These are phyloP conservation scores for Drosophila hydei DNA, from an alignment of 1,140 invertebrate genomes.

Conservation along the genomic window DNA sequence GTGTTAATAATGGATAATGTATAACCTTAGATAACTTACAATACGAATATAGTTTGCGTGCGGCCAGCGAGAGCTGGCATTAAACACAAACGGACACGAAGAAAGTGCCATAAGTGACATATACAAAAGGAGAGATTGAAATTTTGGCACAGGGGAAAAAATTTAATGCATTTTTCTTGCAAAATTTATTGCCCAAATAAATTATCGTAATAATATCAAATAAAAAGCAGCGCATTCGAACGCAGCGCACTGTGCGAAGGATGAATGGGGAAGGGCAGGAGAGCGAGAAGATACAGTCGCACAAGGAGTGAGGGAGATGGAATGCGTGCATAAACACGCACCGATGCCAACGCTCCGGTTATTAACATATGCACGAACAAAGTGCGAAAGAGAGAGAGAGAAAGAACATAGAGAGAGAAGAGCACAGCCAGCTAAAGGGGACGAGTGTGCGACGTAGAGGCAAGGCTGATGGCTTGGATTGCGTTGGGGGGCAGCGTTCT, in stretches of 20 bases:
- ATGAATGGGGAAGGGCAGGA: not conserved
- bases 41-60: not conserved
- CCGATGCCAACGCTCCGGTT: conserved; percentile 73
- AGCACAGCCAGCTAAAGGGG: conserved; percentile 51
- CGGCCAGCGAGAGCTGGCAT: not conserved
- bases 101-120: conserved; percentile 24
- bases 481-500: conserved; percentile 58
- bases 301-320: conserved; percentile 13
- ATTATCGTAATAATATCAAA: conserved; percentile 83
- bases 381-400: conserved; percentile 8
- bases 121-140: conserved; percentile 57
- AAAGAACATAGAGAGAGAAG: conserved; percentile 14
- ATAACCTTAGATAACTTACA: too few species aligned
- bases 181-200: conserved; percentile 80
- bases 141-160: conserved; percentile 68
- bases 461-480: conserved; percentile 14
- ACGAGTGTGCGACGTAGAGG: not conserved
- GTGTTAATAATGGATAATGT: too few species aligned
- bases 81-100: conserved; percentile 4
- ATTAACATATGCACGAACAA: conserved; percentile 75
- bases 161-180: conserved; percentile 77
- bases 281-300: not conserved
- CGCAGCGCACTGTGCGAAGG: conserved; percentile 22
- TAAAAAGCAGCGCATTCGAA: conserved; percentile 61
- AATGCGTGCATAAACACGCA: conserved; percentile 51